A percentile compares a stretch with the other conserved stretches of the same genome.
Evolutionary conservation across 1,140 invertebrate genomes (phyloP).

Genomic region (Cheumatopsyche charites): DNA sequence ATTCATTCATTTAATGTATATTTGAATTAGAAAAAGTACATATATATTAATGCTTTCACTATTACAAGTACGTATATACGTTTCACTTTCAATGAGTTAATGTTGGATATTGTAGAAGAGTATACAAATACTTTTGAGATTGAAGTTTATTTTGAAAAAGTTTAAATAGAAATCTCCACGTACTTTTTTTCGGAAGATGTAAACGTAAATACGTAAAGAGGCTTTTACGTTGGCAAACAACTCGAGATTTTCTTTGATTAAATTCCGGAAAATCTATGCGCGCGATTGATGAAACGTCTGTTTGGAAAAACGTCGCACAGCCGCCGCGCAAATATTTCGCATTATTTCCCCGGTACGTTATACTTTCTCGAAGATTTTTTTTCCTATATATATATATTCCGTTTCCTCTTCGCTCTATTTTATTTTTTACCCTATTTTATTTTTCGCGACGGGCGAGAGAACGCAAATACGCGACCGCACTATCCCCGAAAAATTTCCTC

Average conservation of each 20-base stretch:
- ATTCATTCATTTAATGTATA: too few relatives aligned
- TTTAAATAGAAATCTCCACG: too few relatives aligned
- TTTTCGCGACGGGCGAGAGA: neutral
- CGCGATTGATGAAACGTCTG: slow-evolving; percentile 23
- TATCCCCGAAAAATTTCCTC: slow-evolving; percentile 43
- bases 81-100: too few relatives aligned
- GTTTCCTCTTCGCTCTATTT: neutral
- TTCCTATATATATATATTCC: neutral
- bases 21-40: too few relatives aligned
- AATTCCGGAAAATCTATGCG: slow-evolving; percentile 18
- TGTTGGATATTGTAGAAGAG: neutral
- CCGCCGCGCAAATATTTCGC: slow-evolving; percentile 23
- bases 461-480: slow-evolving; percentile 8
- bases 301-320: neutral
- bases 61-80: too few relatives aligned
- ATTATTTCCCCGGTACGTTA: slow-evolving; percentile 2
- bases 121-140: too few relatives aligned
- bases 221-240: slow-evolving; percentile 15
- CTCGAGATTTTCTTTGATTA: slow-evolving; percentile 23
- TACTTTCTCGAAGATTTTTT: neutral
- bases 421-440: neutral
- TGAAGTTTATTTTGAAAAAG: too few relatives aligned
- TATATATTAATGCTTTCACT: too few relatives aligned
- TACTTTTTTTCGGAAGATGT: too few relatives aligned
- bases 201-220: slow-evolving; percentile 17